Percentiles rank a stretch among this genome's conserved stretches.
These are phyloP conservation scores for Semotilus atromaculatus DNA, from an alignment of 2,797 vertebrate genomes.

Conservation along the genomic window DNA sequence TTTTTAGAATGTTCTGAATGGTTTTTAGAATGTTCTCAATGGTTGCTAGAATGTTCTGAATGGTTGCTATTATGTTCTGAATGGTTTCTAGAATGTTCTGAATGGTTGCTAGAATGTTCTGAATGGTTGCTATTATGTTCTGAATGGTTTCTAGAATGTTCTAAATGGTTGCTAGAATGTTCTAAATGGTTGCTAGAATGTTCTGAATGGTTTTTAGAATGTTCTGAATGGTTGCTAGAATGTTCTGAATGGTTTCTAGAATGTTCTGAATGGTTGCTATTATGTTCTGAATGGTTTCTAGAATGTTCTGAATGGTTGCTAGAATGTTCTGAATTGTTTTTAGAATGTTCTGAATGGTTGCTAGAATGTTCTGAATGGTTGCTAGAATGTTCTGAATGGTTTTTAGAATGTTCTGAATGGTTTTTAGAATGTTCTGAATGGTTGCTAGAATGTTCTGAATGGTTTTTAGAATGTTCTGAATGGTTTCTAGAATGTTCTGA, in stretches of 20 bases:
- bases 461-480: background rate
- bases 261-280: too few species aligned
- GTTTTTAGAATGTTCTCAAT: background rate
- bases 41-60: too few species aligned
- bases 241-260: too few species aligned
- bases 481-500: background rate
- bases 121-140: background rate
- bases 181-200: background rate
- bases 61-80: too few species aligned
- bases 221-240: too few species aligned
- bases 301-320: too few species aligned
- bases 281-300: too few species aligned
- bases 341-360: background rate
- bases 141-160: background rate
- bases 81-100: too few species aligned
- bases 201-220: background rate
- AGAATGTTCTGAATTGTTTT: too few species aligned
- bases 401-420: too few species aligned
- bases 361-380: background rate
- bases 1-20: background rate
- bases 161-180: background rate
- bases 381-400: too few species aligned
- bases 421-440: too few species aligned
- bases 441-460: accelerated
- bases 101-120: background rate